Evolutionary conservation across 2,797 vertebrate genomes (phyloP).

Genomic region (Sebastes itinus): DNA sequence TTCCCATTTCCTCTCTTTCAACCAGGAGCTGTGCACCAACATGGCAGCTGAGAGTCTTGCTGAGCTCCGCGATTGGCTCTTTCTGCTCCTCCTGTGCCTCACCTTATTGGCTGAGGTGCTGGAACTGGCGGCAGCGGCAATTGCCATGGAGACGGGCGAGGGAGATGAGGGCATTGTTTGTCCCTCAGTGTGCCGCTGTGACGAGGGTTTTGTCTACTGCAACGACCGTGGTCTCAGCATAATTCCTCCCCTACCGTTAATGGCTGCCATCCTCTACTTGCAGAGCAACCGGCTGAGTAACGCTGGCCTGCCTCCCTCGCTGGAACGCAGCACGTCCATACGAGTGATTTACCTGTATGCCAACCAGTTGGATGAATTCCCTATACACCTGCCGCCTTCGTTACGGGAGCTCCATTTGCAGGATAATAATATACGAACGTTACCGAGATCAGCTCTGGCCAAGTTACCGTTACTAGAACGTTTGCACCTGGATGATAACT

Average conservation of each 20-base stretch:
- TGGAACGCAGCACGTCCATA: conserved; percentile 85
- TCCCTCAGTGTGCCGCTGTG: conserved; percentile 92
- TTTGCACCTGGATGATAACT: conserved; percentile 96
- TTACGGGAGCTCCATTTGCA: conserved; percentile 95
- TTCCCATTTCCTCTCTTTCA: conserved; percentile 54
- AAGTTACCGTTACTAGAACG: conserved; percentile 92
- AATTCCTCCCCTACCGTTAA: conserved; percentile 89
- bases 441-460: conserved; percentile 88
- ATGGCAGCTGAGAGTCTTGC: conserved; percentile 85
- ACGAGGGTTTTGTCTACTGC: conserved; percentile 94
- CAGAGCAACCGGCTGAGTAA: conserved; percentile 96
- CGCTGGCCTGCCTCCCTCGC: conserved; percentile 86
- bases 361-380: conserved; percentile 93
- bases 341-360: conserved; percentile 94
- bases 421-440: conserved; percentile 93
- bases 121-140: conserved; percentile 84
- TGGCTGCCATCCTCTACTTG: conserved; percentile 94
- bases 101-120: conserved; percentile 91
- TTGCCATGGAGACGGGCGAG: conserved; percentile 83
- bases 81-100: conserved; percentile 90
- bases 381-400: conserved; percentile 88
- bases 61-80: conserved; percentile 92
- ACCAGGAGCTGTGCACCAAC: conserved; percentile 60
- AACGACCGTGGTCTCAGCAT: conserved; percentile 93
- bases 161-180: conserved; percentile 86